Evolutionary conservation across 2,113 vertebrate species (phyloP).

Genomic region (Varanus salvator): DNA sequence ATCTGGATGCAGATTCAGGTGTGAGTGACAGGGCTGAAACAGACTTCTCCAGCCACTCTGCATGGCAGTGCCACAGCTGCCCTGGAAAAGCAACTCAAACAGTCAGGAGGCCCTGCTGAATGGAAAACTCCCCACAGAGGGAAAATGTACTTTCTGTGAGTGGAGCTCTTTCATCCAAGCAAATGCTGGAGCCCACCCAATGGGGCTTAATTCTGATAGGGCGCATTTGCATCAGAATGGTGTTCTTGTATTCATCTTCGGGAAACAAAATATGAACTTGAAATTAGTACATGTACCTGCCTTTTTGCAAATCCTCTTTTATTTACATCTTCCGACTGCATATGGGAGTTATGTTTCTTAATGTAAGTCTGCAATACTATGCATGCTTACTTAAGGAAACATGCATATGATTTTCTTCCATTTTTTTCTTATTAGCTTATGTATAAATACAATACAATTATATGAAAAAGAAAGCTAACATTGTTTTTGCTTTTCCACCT

Average conservation of each 20-base stretch:
- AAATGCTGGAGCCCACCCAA: too few relatives aligned
- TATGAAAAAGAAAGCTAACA: background rate
- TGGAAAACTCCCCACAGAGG: too few relatives aligned
- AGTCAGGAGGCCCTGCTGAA: too few relatives aligned
- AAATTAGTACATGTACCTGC: background rate
- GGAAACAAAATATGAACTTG: background rate
- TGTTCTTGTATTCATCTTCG: background rate
- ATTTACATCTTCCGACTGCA: too few relatives aligned
- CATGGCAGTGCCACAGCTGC: too few relatives aligned
- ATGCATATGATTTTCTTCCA: background rate
- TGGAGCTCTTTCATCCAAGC: too few relatives aligned
- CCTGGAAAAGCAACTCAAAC: too few relatives aligned
- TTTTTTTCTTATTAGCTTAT: background rate
- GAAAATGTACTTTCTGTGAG: too few relatives aligned
- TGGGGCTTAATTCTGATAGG: too few relatives aligned
- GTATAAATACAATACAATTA: background rate
- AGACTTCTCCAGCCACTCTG: too few relatives aligned
- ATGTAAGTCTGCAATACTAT: background rate
- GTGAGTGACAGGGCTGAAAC: too few relatives aligned
- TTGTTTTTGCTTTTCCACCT: background rate
- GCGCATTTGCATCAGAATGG: background rate
- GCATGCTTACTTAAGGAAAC: background rate
- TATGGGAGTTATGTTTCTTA: background rate
- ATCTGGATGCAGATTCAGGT: too few relatives aligned
- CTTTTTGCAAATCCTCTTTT: background rate